Percentiles rank a stretch among this genome's conserved stretches.
Evolutionary conservation across 2,113 vertebrate species (phyloP).

Genomic region (Corvus moneduloides): DNA sequence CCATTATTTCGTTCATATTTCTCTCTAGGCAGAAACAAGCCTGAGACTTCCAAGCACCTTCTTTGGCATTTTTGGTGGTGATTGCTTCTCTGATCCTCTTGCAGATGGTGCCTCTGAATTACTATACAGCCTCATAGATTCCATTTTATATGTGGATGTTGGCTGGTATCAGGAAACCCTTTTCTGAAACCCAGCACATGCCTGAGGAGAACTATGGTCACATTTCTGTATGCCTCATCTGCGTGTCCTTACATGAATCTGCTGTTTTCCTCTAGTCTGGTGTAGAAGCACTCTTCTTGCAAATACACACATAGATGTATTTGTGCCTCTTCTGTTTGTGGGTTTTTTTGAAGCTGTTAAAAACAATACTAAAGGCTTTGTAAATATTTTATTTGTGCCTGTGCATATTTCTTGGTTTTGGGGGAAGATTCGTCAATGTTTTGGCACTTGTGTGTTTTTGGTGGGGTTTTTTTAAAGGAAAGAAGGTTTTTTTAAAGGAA

Average conservation of each 20-base stretch:
- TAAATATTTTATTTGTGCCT: neutral
- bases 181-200: neutral
- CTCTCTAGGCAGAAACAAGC: neutral
- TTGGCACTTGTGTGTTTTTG: neutral
- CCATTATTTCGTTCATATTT: neutral
- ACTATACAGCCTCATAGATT: neutral
- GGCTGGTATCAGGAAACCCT: neutral
- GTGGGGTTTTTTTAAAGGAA: neutral
- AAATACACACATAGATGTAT: neutral
- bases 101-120: neutral
- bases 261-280: neutral
- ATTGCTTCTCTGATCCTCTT: neutral
- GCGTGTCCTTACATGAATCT: neutral
- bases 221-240: neutral
- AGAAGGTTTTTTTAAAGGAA: neutral
- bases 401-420: neutral
- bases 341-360: neutral
- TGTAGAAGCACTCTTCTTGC: neutral
- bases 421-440: neutral
- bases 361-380: neutral
- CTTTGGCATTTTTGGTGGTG: neutral
- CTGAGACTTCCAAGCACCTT: neutral
- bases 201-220: neutral
- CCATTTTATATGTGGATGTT: neutral
- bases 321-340: neutral